Conservation (phyloP, 2,888 invertebrate species). For the Conops quadrifasciatus region DNA sequence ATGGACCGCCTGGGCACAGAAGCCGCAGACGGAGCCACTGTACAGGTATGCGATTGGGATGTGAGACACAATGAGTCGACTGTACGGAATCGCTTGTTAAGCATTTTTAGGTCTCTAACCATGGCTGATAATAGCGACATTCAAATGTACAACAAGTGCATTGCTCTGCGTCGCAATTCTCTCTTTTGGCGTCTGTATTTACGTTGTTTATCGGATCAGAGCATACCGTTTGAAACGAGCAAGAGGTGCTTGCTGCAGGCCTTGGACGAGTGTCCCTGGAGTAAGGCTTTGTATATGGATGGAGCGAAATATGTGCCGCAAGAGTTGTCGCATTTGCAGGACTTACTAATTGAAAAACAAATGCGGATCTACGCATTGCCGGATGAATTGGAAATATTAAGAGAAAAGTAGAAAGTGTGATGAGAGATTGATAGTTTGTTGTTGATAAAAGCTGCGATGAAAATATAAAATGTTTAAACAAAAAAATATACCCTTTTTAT, state of each 20-base stretch:
- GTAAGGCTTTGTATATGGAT: slow-evolving; percentile 73
- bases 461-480: too few relatives aligned
- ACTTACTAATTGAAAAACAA: slow-evolving; percentile 78
- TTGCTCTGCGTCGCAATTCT: slow-evolving; percentile 60
- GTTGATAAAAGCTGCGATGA: too few relatives aligned
- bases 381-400: slow-evolving; percentile 76
- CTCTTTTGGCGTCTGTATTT: slow-evolving; percentile 73
- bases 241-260: slow-evolving; percentile 67
- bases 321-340: slow-evolving; percentile 75
- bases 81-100: slow-evolving; percentile 56
- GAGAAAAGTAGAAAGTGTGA: slow-evolving; percentile 50
- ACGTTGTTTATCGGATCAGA: slow-evolving; percentile 66
- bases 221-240: slow-evolving; percentile 57
- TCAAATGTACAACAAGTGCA: slow-evolving; percentile 33
- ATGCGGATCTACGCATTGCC: slow-evolving; percentile 78
- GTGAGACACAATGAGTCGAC: slow-evolving; percentile 46
- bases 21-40: background rate
- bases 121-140: slow-evolving; percentile 40
- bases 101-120: slow-evolving; percentile 53
- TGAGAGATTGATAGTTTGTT: too few relatives aligned
- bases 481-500: too few relatives aligned
- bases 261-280: slow-evolving; percentile 73
- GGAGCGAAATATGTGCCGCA: slow-evolving; percentile 73
- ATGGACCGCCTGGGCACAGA: slow-evolving; percentile 34
- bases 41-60: slow-evolving; percentile 36